Evolutionary conservation across 1,140 invertebrate species (phyloP).

Genomic region (Drosophila jambulina): DNA sequence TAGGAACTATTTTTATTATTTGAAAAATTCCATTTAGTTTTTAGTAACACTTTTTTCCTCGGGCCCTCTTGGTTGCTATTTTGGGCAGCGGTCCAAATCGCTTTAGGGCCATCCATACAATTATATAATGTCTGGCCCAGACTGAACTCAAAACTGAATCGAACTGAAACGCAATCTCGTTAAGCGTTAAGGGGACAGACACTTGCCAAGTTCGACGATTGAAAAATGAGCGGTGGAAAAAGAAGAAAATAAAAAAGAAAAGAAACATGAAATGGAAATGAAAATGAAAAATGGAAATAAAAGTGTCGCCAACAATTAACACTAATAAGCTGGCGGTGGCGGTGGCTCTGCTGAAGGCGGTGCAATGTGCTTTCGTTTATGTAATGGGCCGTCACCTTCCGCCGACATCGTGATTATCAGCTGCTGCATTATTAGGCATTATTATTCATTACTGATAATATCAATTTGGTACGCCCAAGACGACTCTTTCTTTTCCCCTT

Average conservation of each 20-base stretch:
- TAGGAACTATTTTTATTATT: too few relatives aligned
- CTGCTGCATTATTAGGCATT: conserved; percentile 66
- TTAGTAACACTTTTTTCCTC: background rate
- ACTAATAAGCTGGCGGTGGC: conserved; percentile 39
- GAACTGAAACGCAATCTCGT: conserved; percentile 57
- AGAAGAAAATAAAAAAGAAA: conserved; percentile 1
- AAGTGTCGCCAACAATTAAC: conserved; percentile 60
- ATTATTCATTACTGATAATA: conserved; percentile 76
- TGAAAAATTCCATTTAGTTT: background rate
- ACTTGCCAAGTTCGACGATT: conserved; percentile 30
- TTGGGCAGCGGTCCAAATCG: conserved; percentile 36
- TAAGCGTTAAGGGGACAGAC: conserved; percentile 65
- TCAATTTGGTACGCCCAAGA: conserved; percentile 56
- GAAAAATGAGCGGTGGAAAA: conserved; percentile 21
- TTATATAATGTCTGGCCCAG: conserved; percentile 42
- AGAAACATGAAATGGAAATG: conserved; percentile 29
- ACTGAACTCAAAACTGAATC: conserved; percentile 10
- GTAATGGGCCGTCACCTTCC: conserved; percentile 61
- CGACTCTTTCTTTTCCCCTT: conserved; percentile 24
- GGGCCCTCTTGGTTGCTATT: conserved; percentile 18
- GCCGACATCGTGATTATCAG: conserved; percentile 43
- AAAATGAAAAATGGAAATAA: conserved; percentile 35
- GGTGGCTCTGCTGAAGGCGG: conserved; percentile 5
- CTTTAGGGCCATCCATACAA: conserved; percentile 8
- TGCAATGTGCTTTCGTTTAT: conserved; percentile 69